Evolutionary conservation across 2,888 invertebrate genomes (phyloP), one percentile per base, ranked within the genome.

Genomic region (Aromia moschata): DNA sequence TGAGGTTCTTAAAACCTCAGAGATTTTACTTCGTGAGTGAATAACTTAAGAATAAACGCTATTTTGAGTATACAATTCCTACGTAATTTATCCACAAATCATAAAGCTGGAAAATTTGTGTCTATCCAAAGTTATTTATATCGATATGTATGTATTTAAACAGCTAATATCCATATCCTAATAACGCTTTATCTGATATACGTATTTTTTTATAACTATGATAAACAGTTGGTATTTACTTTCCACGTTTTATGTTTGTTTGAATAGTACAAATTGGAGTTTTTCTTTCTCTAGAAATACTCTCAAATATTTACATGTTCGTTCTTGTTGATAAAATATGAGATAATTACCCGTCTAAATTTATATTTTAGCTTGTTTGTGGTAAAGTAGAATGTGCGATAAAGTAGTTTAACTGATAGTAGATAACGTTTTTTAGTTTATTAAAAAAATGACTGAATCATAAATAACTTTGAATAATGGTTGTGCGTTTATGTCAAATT

Each of bases 71-170:
- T n/a, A n/a, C n/a, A n/a, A n/a, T n/a, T n/a, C n/a, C n/a, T n/a
- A n/a, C n/a, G n/a, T n/a, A n/a, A n/a, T n/a, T n/a, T n/a, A n/a
- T n/a, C n/a, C n/a, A n/a, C n/a, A n/a, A n/a, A n/a, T n/a, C n/a
- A n/a, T n/a, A n/a, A n/a, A n/a, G n/a, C n/a, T n/a, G n/a, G n/a
- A n/a, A n/a, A n/a, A n/a, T n/a, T n/a, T n/a, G n/a, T n/a, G n/a
- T n/a, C n/a, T n/a, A n/a, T 25, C 25, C 37, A 49, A 17, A 20
- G 37, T 43, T 43, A 37, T 36, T 20, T 37, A 12, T n/a, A n/a
- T n/a, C n/a, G n/a, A n/a, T n/a, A n/a, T 18, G 47, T 47, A 37
- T 37, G 37, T 47, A 47, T 47, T 47, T 47, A 47, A 37, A 36
- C 37, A 47, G 14, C 20, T 37, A 17, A 17, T 16, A 37, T 37